Evolutionary conservation across 2,113 vertebrate species (phyloP).

Genomic region (Aegotheles bennettii): DNA sequence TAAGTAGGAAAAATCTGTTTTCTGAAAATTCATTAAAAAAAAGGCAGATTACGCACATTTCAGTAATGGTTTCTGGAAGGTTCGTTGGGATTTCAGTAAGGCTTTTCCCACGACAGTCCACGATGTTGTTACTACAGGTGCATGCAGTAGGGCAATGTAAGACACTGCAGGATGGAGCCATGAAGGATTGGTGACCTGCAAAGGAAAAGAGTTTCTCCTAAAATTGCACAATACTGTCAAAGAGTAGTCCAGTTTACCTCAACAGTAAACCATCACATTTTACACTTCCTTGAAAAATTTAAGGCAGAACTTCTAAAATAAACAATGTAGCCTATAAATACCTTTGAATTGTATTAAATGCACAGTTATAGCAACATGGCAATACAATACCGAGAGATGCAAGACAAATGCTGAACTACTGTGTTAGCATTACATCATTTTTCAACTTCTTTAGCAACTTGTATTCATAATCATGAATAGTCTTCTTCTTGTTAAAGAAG

Average conservation of each 20-base stretch:
- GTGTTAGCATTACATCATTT: background rate
- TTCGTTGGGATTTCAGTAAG: slow-evolving; percentile 94
- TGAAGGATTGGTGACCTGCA: slow-evolving; percentile 88
- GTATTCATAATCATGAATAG: background rate
- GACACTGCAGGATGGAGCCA: slow-evolving; percentile 91
- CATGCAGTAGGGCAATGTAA: slow-evolving; percentile 92
- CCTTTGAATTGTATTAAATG: background rate
- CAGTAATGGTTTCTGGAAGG: slow-evolving; percentile 96
- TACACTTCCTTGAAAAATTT: background rate
- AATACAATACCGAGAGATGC: background rate
- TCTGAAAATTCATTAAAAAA: background rate
- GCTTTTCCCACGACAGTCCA: slow-evolving; percentile 96
- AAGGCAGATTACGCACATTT: slow-evolving; percentile 83
- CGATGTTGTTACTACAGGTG: slow-evolving; percentile 97
- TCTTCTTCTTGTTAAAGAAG: background rate
- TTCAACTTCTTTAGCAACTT: background rate
- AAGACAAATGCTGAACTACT: background rate
- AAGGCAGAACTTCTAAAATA: background rate
- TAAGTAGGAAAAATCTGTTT: background rate
- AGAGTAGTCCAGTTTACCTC: background rate
- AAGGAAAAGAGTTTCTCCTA: slow-evolving; percentile 13
- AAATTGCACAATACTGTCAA: background rate
- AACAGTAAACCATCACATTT: background rate
- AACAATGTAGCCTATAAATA: background rate
- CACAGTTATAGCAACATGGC: background rate